Evolutionary conservation across 2,113 vertebrate species (phyloP).

Genomic region (Numida meleagris): DNA sequence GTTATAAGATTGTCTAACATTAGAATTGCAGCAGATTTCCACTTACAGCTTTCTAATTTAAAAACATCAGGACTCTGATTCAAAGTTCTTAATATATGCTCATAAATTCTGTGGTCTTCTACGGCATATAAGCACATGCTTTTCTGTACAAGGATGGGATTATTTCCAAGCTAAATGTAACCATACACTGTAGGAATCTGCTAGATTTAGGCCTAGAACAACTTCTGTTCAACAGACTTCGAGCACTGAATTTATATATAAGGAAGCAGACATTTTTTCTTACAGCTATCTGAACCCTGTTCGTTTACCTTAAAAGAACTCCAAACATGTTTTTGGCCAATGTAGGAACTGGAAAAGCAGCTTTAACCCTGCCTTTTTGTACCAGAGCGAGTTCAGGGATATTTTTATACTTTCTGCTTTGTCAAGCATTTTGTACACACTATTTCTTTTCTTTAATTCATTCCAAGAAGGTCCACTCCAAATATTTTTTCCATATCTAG

Average conservation of each 20-base stretch:
- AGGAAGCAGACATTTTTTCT: background rate
- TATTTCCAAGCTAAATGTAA: slow-evolving; percentile 15
- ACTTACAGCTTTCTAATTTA: background rate
- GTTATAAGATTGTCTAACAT: background rate
- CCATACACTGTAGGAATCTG: background rate
- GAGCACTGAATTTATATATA: background rate
- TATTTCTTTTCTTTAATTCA: slow-evolving; percentile 53
- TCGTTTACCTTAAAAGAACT: slow-evolving; percentile 14
- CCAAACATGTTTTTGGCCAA: slow-evolving; percentile 31
- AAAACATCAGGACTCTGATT: slow-evolving; percentile 18
- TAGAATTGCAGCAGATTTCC: background rate
- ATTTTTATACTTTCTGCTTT: slow-evolving; percentile 68
- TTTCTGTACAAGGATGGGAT: background rate
- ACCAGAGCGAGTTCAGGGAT: slow-evolving; percentile 40
- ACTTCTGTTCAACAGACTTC: background rate
- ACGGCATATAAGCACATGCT: background rate
- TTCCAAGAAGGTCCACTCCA: slow-evolving; percentile 68
- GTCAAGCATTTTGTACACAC: slow-evolving; percentile 51
- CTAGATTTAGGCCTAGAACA: background rate
- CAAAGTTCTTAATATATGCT: slow-evolving; percentile 21
- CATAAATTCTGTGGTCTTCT: background rate
- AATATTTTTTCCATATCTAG: slow-evolving; percentile 78
- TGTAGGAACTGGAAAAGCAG: background rate
- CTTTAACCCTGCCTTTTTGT: slow-evolving; percentile 34
- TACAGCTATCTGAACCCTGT: background rate